Evolutionary conservation across 2,113 vertebrate species (phyloP), one percentile per base, ranked within the genome.

Genomic region (Meriones unguiculatus): DNA sequence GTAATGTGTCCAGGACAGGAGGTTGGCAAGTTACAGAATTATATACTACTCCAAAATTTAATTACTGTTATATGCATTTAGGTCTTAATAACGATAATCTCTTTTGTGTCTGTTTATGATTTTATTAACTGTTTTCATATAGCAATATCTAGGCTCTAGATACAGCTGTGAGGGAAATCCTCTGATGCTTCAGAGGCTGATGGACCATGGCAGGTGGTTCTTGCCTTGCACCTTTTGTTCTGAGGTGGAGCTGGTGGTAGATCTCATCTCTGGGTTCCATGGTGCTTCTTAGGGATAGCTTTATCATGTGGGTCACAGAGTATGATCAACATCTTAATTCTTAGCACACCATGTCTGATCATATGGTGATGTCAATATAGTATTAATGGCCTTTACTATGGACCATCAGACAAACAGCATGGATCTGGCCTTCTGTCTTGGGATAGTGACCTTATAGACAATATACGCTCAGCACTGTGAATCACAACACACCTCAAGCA

Each of bases 71-170:
- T 18, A 77, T 32, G 65, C 54, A 92, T 62, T 62, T 62, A 80
- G 15, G 7, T 54, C 38, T 78, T 94, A 81, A 52, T 64, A 97
- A 78, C 4, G 46, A 70, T 78, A 94, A 90, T 82, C 24, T 75
- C 41, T 76, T 50, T 28, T 76, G 24, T 76, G 12, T 50, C 13
- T 28, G 24, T 22, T 50, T 41, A 46, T 25, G 41, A 28, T 28
- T 76, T 76, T 50, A 76, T 46, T 46, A 77, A 52, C 46, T 50
- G 25, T 80, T 28, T 80, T 80, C 52, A 54, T 54, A 35, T 52
- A 80, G 28, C 13, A 35, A 54, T 30, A 80, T 54, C 12, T 24
- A 80, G 77, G 7, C 50, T 54, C n/a, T 25, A 78, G 50, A 54
- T 80, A 80, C 28, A 24, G 18, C 38, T 52, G 50, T 2, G 2